Base-by-base conservation (phyloP, 2,797 vertebrate genomes). In the Linurgus olivaceus region DNA sequence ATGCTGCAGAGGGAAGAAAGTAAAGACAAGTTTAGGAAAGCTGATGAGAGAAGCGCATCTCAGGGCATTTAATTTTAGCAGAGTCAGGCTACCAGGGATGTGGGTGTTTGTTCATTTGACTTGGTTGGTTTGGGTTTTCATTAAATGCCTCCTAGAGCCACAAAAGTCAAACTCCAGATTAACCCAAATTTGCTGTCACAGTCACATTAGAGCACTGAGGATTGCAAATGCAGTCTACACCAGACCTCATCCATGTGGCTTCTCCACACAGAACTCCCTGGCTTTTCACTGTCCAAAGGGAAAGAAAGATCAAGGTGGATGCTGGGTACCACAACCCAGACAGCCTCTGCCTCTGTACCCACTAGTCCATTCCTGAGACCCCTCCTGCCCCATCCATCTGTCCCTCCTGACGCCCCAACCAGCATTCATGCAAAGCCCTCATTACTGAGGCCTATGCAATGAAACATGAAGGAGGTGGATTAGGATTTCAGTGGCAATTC, bases 161-260 rank as follows among this genome's bases (percentile, higher is more conserved):
- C 37, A 40, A 51, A 66, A 70, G 9, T 31, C 25, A 28, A 51
- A 40, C 23, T 26, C 50, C 42, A 61, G 45, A 38, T 29, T 65
- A 67, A 35, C 61, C 17, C 28, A 61, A 21, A 9, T 29, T 48
- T 78, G 37, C 33, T 81, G 37, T 50, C 35, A 68, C 37, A 9
- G 52, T 21, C 17, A 47, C 0, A 1, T 67, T 37, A 47, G 1
- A 0, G 14, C 3, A 9, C 10, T 47, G 1, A 2, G 45, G 42
- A 47, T 44, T 35, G 8, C 0, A 4, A 35, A 33, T 76, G 11
- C 58, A 73, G 4, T 44, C 33, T 67, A 44, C 20, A 42, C 19
- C 1, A 3, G 19, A 84, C 24, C 50, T 72, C 66, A 35, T n/a
- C 29, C 4, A 0, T 4, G 17, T 24, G 31, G 45, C 37, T 82